Evolutionary conservation across 2,797 vertebrate genomes (phyloP).

Genomic region (Intellagama lesueurii): DNA sequence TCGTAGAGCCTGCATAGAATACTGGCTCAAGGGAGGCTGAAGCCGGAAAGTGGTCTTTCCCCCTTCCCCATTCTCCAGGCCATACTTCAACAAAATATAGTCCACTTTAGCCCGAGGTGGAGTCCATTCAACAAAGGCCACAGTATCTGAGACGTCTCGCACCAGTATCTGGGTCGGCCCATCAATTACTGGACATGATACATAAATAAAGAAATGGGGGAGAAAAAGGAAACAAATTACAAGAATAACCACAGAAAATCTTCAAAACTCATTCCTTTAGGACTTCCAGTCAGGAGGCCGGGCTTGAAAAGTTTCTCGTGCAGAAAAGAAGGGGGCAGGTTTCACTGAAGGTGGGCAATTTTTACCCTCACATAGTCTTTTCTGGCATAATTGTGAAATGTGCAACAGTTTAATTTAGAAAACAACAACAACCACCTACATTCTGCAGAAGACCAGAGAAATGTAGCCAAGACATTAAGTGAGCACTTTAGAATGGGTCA

Average conservation of each 20-base stretch:
- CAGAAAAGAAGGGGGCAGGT: too few relatives aligned
- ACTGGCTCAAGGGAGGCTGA: constrained; percentile 95
- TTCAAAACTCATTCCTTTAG: not conserved
- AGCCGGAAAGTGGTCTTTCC: constrained; percentile 93
- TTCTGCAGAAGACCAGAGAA: not conserved
- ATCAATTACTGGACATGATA: constrained; percentile 86
- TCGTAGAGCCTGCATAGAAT: constrained; percentile 91
- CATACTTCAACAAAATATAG: constrained; percentile 91
- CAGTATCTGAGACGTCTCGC: constrained; percentile 93
- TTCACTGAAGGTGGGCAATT: too few relatives aligned
- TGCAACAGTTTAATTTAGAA: too few relatives aligned
- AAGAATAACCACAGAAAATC: not conserved
- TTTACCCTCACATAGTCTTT: too few relatives aligned
- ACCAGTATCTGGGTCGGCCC: constrained; percentile 92
- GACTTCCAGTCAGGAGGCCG: not conserved
- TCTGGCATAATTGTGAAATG: too few relatives aligned
- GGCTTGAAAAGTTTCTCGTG: too few relatives aligned
- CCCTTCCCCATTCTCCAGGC: constrained; percentile 86
- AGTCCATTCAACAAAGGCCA: constrained; percentile 97
- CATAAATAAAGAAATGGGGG: not conserved
- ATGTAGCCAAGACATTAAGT: not conserved
- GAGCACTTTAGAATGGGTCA: constrained; percentile 17
- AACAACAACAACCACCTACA: too few relatives aligned
- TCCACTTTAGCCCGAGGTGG: constrained; percentile 92
- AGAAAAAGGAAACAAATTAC: constrained; percentile 3